phyloP scores from a whole-genome alignment of 2,888 invertebrate species.

The Bombyx huttoni region DNA sequence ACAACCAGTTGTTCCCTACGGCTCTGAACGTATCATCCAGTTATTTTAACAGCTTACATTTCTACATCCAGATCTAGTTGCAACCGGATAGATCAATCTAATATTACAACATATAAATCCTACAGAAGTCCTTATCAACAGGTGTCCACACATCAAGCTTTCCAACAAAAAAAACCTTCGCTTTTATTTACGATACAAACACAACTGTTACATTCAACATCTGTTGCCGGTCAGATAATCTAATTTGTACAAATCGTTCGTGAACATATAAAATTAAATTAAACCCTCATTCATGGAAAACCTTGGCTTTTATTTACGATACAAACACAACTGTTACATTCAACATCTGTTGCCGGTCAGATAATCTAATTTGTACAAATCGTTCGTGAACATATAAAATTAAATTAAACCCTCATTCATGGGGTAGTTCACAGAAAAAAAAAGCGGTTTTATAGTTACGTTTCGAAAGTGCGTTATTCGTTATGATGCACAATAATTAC shows the following conservation, averaged over 20 bases:
- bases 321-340: slow-evolving; percentile 24
- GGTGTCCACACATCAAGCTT: too few species aligned
- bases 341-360: slow-evolving; percentile 29
- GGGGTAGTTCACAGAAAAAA: slow-evolving; percentile 20
- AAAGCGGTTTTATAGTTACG: slow-evolving; percentile 3
- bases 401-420: slow-evolving; percentile 15
- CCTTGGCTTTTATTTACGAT: slow-evolving; percentile 10
- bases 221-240: slow-evolving; percentile 41
- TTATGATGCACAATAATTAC: too few species aligned
- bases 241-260: slow-evolving; percentile 54
- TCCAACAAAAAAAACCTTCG: too few species aligned
- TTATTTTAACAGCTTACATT: too few species aligned
- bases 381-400: slow-evolving; percentile 37
- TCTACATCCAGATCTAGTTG: too few species aligned
- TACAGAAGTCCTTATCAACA: too few species aligned
- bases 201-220: slow-evolving; percentile 29
- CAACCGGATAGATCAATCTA: too few species aligned
- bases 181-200: slow-evolving; percentile 16
- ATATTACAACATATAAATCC: too few species aligned
- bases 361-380: slow-evolving; percentile 63
- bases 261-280: slow-evolving; percentile 33
- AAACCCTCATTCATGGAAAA: slow-evolving; percentile 12
- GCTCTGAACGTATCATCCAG: too few species aligned
- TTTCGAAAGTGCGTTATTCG: too few species aligned
- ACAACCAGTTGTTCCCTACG: too few species aligned